Percentiles rank a stretch among this genome's conserved stretches.
phyloP scores from a whole-genome alignment of 2,888 invertebrate genomes.

The Plagiodera versicolora region DNA sequence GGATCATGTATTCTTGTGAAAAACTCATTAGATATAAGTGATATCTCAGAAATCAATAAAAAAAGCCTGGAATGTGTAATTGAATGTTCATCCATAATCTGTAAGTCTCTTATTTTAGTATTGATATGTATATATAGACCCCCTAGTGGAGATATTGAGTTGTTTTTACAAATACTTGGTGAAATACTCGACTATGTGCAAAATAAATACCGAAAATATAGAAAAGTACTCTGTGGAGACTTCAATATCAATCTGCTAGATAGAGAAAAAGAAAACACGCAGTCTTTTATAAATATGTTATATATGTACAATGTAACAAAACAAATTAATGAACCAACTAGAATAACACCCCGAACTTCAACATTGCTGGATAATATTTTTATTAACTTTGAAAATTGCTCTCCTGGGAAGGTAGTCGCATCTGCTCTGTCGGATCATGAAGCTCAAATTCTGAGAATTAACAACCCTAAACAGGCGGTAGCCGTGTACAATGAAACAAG shows the following conservation, averaged over 20 bases:
- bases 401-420: not conserved
- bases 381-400: conserved; percentile 4
- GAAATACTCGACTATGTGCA: conserved; percentile 7
- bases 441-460: not conserved
- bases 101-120: not conserved
- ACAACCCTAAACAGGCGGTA: no score
- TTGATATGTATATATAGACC: conserved; percentile 7
- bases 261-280: conserved; percentile 2
- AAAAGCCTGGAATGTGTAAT: conserved; percentile 6
- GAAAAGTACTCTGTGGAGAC: conserved; percentile 1
- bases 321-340: conserved; percentile 11
- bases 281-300: conserved; percentile 7
- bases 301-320: conserved; percentile 5
- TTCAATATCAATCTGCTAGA: not conserved
- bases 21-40: not conserved
- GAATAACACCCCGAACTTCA: conserved; percentile 2
- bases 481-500: no score
- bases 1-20: conserved; percentile 4
- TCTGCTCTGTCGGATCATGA: not conserved
- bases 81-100: no score
- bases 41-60: not conserved
- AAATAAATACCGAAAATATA: conserved; percentile 7
- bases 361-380: conserved; percentile 8
- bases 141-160: conserved; percentile 3
- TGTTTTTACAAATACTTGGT: conserved; percentile 4